Base-by-base conservation (phyloP, 2,888 invertebrate species). In the Drosophila lacicola region DNA sequence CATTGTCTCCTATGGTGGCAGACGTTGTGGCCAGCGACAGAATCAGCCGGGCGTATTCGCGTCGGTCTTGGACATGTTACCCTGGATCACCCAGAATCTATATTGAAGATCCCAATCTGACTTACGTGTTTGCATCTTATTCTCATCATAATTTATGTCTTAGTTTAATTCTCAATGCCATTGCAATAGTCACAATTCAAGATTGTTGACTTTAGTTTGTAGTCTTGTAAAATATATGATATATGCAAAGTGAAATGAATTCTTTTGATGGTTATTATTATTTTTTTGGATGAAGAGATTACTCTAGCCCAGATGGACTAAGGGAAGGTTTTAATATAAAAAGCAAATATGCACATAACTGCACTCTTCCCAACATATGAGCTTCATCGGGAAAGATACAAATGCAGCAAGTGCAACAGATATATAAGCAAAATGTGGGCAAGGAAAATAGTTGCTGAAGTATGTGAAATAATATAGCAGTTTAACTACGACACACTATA, bases 1-100 rank as follows among this genome's bases (percentile, higher is more conserved):
- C 5, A 90, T 95, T 0, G 95, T 95, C 0, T 95, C 95, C 0
- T 94, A 94, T 73, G 95, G 95, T 0, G 94, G 94, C 0, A 89
- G 91, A 0, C 88, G 92, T 1, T 95, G 95, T 78, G 91, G 90
- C 11, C 44, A 39, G 0, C 94, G 94, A 0, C 90, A 57, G 19
- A 91, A 77, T 8, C 83, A 74, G 58, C 95, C 95, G 0, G 95
- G 94, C 0, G 93, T 95, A 5, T 95, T 94, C 82, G 91, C 94
- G 0, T 93, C 93, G 1, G 92, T 94, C 0, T 67, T 93, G 0
- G 85, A 93, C 60, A 94, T 93, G 80, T 80, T 95, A 4, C 92
- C 92, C 41, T 95, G 95, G 95, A 94, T 95, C 57, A 90, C 91
- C 8, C 87, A 83, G 53, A 88, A 90, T 71, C 80, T 91, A 11